These are phyloP conservation scores for Priapulus caudatus DNA, from an alignment of 2,888 invertebrate species.

Conservation along the genomic window DNA sequence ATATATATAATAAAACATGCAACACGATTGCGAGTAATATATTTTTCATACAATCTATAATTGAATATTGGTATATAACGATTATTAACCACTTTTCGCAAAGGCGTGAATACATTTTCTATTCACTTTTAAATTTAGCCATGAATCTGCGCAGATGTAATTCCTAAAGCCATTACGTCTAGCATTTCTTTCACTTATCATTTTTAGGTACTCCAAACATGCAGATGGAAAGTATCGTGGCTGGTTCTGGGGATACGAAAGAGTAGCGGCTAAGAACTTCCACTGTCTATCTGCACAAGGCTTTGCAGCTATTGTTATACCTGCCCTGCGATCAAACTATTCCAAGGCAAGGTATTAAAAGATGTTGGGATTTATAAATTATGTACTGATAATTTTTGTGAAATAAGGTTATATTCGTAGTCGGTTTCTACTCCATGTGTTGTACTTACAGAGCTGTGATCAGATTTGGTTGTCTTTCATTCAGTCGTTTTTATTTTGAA, in stretches of 20 bases:
- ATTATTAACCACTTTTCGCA: too few species aligned
- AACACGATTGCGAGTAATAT: too few species aligned
- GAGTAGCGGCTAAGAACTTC: slow-evolving; percentile 50
- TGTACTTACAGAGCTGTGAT: slow-evolving; percentile 11
- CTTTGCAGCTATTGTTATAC: slow-evolving; percentile 34
- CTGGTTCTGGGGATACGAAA: slow-evolving; percentile 57
- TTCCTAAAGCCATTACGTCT: too few species aligned
- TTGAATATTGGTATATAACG: too few species aligned
- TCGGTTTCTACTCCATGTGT: background rate
- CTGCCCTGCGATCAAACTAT: slow-evolving; percentile 44
- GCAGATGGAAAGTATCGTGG: slow-evolving; percentile 35
- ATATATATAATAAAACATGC: too few species aligned
- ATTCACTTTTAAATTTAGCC: too few species aligned
- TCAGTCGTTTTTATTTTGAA: slow-evolving; percentile 36
- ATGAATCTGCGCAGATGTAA: too few species aligned
- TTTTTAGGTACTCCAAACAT: too few species aligned
- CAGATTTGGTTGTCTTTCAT: slow-evolving; percentile 6
- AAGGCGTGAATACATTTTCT: too few species aligned
- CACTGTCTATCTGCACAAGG: slow-evolving; percentile 72
- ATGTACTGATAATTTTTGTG: slow-evolving; percentile 4
- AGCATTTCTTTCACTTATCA: too few species aligned
- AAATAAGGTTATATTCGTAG: background rate
- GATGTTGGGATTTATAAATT: background rate
- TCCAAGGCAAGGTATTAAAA: slow-evolving; percentile 39
- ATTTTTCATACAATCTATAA: too few species aligned